Base-by-base conservation (phyloP, 2,113 vertebrate species). In the Mormyrus iriodes region DNA sequence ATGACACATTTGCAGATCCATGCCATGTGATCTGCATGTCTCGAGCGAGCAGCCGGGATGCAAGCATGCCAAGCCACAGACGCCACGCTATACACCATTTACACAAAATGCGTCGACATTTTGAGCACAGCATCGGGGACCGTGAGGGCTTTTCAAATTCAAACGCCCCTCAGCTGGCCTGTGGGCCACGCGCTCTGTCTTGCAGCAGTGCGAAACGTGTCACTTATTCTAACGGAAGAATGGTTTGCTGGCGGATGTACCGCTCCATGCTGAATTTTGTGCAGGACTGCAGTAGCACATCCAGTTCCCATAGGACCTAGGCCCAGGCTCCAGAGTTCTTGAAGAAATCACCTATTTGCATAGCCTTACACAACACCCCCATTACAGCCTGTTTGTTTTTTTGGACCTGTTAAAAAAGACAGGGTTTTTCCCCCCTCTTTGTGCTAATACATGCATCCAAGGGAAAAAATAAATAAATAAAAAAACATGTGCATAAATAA, bases 1-100 rank as follows among this genome's bases (percentile, higher is more conserved):
- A 92, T 52, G 88, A 90, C 94, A 94, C 94, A 91, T 92, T 93
- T 93, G 88, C 90, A 92, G 94, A 94, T 94, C 92, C 95, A 95
- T 95, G 94, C 95, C 92, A 89, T 91, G 93, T 92, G 91, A 91
- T 92, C 19, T 17, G 94, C 93, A 94, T 92, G 92, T 94, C 92
- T 94, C 95, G 93, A 93, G 93, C 93, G 94, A 91, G 93, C 93
- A 92, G 90, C 89, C 91, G 88, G 89, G 92, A 95, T 94, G 94
- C 93, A 95, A 95, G 95, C 95, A 95, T 95, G 95, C 95, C 91
- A 94, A 91, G 94, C 93, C 95, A 95, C 94, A 94, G 86, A 94
- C 92, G 91, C 4, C 61, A 83, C 84, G 83, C 88, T 27, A 1
- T 4, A 93, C 92, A 92, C 88, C 90, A 93, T 91, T 39, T 92